Conservation (phyloP, 2,113 vertebrate species). For the Stigmatopora nigra region DNA sequence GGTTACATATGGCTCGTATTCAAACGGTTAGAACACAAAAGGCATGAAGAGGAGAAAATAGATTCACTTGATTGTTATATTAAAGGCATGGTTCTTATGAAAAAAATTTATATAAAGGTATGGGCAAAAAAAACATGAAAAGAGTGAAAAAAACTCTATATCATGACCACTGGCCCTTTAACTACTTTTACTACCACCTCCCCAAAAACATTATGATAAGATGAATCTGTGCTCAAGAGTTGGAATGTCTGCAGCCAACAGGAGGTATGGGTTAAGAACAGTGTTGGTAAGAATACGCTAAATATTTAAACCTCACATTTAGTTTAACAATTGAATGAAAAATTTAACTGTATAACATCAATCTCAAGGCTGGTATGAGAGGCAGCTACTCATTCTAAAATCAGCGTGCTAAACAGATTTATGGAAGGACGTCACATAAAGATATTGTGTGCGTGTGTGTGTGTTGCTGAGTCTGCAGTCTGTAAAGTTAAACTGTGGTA, state of each 20-base stretch:
- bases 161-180: background rate
- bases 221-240: background rate
- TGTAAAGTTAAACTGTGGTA: background rate
- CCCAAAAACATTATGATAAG: background rate
- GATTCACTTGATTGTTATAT: too few species aligned
- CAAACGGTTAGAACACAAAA: too few species aligned
- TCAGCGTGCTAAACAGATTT: constrained; percentile 80
- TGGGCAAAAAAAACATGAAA: too few species aligned
- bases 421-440: constrained; percentile 50
- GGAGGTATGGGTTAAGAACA: constrained; percentile 77
- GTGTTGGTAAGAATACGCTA: constrained; percentile 88
- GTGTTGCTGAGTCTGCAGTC: constrained; percentile 7
- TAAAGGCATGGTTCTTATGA: too few species aligned
- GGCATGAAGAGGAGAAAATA: too few species aligned
- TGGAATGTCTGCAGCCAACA: background rate
- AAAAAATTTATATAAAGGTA: too few species aligned
- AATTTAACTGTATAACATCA: constrained; percentile 84
- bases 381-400: constrained; percentile 68
- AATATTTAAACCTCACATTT: constrained; percentile 85
- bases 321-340: constrained; percentile 48
- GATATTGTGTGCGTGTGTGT: background rate
- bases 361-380: constrained; percentile 71
- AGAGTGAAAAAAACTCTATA: too few species aligned
- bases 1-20: too few species aligned
- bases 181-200: background rate